Base-by-base conservation (phyloP, 1,140 invertebrate genomes). In the Diorhabda elongata region DNA sequence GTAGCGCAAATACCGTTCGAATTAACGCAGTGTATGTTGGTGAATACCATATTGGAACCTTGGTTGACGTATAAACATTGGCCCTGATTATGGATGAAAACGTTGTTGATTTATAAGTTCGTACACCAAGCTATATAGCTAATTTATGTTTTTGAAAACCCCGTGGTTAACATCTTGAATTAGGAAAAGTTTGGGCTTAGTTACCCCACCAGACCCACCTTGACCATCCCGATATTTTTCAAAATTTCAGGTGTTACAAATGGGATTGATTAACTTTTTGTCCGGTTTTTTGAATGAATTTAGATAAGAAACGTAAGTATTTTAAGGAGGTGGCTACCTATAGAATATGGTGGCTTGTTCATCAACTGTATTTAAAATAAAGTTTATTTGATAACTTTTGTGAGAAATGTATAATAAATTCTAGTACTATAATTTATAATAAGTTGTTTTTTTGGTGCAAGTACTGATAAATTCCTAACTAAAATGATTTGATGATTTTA, bases 141-240 rank as follows among this genome's bases (percentile, higher is more conserved):
- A 26, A 6, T 60, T 7, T 7, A 3, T 3, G 58, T 60, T 60
- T 7, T 11, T 60, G 58, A 60, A 60, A 60, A 9, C 5, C 8
- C 58, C 58, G 3, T 42, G 8, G 7, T 60, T 60, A 11, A 60
- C 58, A 11, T 60, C 26, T 26, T 5, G 8, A 6, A 42, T 26
- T 11, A 9, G n/a, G 2, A 60, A 6, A 6, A 26, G n/a, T 11
- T 60, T 60, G 2, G 58, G 58, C 11, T 60, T 60, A 11, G n/a
- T 42, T 5, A 60, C 58, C 6, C 58, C 58, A 3, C 58, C 58
- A 60, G 7, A 3, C 5, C n/a, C 58, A 6, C 3, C 58, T 7
- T 60, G 58, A 42, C 58, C 58, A 11, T 60, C 58, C 5, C 58
- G 26, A 11, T 60, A 60, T 26, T 60, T 11, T 6, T 60, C 58